These are phyloP conservation scores for Acholoe squamosa DNA, from an alignment of 2,888 invertebrate species.

Conservation along the genomic window DNA sequence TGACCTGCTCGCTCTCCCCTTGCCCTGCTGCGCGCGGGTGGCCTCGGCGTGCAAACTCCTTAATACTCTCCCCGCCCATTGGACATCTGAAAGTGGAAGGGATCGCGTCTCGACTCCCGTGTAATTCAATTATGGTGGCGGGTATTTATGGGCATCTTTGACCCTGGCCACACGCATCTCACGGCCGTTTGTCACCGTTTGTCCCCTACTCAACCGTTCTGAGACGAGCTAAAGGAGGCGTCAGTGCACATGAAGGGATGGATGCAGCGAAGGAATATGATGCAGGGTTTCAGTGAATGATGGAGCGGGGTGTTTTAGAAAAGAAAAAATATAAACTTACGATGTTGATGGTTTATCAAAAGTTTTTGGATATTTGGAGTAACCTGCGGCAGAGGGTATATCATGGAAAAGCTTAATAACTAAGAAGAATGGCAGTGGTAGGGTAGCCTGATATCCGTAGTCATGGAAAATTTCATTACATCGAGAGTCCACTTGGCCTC, in stretches of 20 bases:
- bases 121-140: conserved; percentile 48
- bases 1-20: conserved; percentile 15
- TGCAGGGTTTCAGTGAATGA: neutral
- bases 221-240: neutral
- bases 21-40: neutral
- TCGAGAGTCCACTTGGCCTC: too few relatives aligned
- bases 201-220: neutral
- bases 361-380: too few relatives aligned
- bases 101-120: conserved; percentile 16
- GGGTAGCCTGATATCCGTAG: too few relatives aligned
- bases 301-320: neutral
- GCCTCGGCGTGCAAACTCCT: conserved; percentile 22
- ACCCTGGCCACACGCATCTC: neutral
- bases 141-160: conserved; percentile 43
- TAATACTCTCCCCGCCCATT: neutral
- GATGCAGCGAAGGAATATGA: neutral
- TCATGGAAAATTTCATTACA: too few relatives aligned
- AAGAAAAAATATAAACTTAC: too few relatives aligned
- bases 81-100: conserved; percentile 23
- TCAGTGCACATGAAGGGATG: neutral
- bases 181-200: conserved; percentile 29
- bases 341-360: too few relatives aligned
- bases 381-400: too few relatives aligned
- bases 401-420: too few relatives aligned
- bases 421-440: too few relatives aligned